phyloP scores from a whole-genome alignment of 2,797 vertebrate species.

The Hemitrygon akajei region DNA sequence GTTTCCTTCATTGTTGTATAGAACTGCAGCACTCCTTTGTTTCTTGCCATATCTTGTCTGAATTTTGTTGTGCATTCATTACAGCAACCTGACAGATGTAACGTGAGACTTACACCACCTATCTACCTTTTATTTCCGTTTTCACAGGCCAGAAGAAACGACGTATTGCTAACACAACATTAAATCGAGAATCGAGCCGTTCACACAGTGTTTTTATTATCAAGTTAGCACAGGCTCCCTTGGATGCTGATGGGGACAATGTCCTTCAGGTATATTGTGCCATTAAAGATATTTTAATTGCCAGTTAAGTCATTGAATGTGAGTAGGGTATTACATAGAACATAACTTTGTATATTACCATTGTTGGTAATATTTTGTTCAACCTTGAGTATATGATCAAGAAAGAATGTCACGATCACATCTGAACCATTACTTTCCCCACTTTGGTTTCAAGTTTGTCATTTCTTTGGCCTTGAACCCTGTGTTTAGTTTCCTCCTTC shows the following conservation, averaged over 20 bases:
- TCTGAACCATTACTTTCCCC: not conserved
- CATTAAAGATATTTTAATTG: not conserved
- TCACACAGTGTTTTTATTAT: conserved; percentile 93
- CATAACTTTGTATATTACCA: not conserved
- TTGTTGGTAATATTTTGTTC: not conserved
- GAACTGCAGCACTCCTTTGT: not conserved
- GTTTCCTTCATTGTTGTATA: too few species aligned
- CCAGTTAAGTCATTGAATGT: not conserved
- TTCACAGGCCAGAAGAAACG: conserved; percentile 85
- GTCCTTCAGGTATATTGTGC: conserved; percentile 76
- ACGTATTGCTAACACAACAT: conserved; percentile 83
- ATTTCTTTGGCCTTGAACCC: not conserved
- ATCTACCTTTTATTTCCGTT: not conserved
- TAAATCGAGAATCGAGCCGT: conserved; percentile 90
- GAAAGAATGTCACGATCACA: not conserved
- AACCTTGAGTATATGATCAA: not conserved
- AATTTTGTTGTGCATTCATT: not conserved
- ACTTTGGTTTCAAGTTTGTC: not conserved
- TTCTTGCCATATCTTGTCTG: not conserved
- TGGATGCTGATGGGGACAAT: conserved; percentile 86
- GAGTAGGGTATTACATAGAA: not conserved
- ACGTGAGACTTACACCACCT: not conserved
- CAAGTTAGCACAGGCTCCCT: conserved; percentile 85
- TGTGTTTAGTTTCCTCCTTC: not conserved
- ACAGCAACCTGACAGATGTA: not conserved